Conservation (phyloP, 2,888 invertebrate species). For the Apamea sordens region DNA sequence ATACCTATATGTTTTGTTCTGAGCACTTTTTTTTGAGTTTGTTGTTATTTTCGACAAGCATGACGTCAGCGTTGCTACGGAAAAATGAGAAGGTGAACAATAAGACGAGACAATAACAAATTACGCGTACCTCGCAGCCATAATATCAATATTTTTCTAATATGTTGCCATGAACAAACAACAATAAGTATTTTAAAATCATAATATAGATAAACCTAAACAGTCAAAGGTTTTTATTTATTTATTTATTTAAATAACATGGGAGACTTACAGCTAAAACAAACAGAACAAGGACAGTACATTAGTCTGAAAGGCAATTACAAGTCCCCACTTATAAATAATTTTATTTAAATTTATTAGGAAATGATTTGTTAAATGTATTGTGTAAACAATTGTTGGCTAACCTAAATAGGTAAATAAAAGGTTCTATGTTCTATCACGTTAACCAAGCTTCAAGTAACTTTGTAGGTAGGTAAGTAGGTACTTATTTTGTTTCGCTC, state of each 20-base stretch:
- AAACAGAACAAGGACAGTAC: too few species aligned
- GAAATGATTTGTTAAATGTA: too few species aligned
- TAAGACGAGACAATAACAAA: constrained; percentile 35
- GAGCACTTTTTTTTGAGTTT: constrained; percentile 33
- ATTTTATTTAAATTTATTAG: too few species aligned
- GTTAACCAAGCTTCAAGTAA: constrained; percentile 32
- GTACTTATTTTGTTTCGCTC: constrained; percentile 72
- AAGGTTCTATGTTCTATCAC: constrained; percentile 17
- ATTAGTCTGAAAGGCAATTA: too few species aligned
- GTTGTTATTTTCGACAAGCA: constrained; percentile 42
- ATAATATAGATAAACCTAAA: too few species aligned
- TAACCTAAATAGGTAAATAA: neutral
- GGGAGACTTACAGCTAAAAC: too few species aligned
- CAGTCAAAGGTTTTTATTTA: too few species aligned
- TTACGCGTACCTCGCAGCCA: neutral
- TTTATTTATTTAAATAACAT: too few species aligned
- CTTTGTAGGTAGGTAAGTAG: constrained; percentile 43
- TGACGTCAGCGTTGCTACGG: constrained; percentile 43
- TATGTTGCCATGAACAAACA: neutral
- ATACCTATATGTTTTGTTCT: constrained; percentile 34
- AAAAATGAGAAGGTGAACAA: constrained; percentile 44
- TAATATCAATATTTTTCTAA: constrained; percentile 14
- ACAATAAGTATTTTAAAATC: neutral
- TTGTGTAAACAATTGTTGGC: neutral
- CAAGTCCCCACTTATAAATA: too few species aligned